These are phyloP conservation scores for Andricus curvator DNA, from an alignment of 2,888 invertebrate genomes.

Conservation along the genomic window DNA sequence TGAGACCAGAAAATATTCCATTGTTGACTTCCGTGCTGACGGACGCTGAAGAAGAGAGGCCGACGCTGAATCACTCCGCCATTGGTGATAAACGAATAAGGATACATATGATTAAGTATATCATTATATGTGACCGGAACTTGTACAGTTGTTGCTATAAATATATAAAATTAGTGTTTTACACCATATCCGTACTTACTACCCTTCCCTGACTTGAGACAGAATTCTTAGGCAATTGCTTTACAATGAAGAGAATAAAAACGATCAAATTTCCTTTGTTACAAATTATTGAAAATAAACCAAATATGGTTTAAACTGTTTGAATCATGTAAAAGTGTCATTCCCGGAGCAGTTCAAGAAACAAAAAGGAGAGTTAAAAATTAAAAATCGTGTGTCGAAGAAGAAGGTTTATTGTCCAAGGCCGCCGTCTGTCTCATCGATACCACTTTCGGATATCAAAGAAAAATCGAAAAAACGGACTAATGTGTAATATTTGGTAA, in stretches of 20 bases:
- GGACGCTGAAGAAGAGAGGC: slow-evolving; percentile 15
- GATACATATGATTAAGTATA: slow-evolving; percentile 59
- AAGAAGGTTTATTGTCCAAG: not conserved
- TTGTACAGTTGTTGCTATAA: slow-evolving; percentile 78
- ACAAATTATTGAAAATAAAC: not conserved
- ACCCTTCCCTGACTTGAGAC: slow-evolving; percentile 36
- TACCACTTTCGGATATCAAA: not conserved
- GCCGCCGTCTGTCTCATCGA: not conserved
- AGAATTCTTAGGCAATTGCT: not conserved
- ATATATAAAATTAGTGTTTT: slow-evolving; percentile 78
- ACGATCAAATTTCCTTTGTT: not conserved
- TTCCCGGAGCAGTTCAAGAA: not conserved
- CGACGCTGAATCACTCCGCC: slow-evolving; percentile 29
- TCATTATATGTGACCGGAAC: slow-evolving; percentile 73
- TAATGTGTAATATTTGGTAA: not conserved
- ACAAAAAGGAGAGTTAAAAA: slow-evolving; percentile 37
- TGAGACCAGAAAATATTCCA: not conserved
- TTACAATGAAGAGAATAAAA: not conserved
- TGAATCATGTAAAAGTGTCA: no score
- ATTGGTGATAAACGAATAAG: slow-evolving; percentile 46
- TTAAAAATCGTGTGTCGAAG: not conserved
- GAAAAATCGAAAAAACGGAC: not conserved
- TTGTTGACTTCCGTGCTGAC: slow-evolving; percentile 15
- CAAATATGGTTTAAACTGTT: no score
- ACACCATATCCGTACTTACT: slow-evolving; percentile 68